Evolutionary conservation across 1,140 invertebrate genomes (phyloP).

Genomic region (Drosophila busckii): DNA sequence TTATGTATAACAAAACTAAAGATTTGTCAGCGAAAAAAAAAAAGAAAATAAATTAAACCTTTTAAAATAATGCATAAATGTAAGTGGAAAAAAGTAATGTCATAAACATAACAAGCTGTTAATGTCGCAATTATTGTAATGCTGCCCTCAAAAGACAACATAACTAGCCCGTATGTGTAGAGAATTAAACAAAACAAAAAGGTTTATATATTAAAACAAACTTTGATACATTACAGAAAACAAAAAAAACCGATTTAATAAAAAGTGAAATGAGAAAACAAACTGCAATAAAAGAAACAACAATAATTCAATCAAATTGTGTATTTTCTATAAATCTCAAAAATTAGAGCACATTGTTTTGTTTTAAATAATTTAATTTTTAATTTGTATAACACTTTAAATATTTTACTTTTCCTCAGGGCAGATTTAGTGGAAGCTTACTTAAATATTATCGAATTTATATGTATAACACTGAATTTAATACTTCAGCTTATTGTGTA

Average conservation of each 20-base stretch:
- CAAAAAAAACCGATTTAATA: slow-evolving; percentile 35
- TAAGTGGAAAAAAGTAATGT: slow-evolving; percentile 29
- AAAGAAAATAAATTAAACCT: slow-evolving; percentile 30
- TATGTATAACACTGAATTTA: too few species aligned
- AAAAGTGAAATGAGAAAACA: slow-evolving; percentile 36
- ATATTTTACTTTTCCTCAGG: too few species aligned
- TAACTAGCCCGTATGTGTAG: slow-evolving; percentile 58
- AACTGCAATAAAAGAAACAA: slow-evolving; percentile 50
- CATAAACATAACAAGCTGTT: slow-evolving; percentile 33
- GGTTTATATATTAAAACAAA: slow-evolving; percentile 28
- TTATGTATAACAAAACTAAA: slow-evolving; percentile 29
- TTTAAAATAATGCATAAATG: slow-evolving; percentile 28
- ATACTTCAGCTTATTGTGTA: too few species aligned
- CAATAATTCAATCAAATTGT: too few species aligned
- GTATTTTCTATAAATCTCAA: too few species aligned
- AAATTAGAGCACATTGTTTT: too few species aligned
- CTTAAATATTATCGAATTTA: too few species aligned
- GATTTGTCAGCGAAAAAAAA: slow-evolving; percentile 39
- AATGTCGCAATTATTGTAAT: slow-evolving; percentile 52
- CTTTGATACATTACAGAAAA: slow-evolving; percentile 59
- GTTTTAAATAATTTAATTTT: too few species aligned
- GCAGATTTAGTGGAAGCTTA: too few species aligned
- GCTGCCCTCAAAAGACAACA: slow-evolving; percentile 34
- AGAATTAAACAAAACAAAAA: slow-evolving; percentile 52
- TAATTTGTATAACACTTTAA: too few species aligned